These are phyloP conservation scores for Drosophila sturtevanti DNA, from an alignment of 1,140 invertebrate genomes.

Conservation along the genomic window DNA sequence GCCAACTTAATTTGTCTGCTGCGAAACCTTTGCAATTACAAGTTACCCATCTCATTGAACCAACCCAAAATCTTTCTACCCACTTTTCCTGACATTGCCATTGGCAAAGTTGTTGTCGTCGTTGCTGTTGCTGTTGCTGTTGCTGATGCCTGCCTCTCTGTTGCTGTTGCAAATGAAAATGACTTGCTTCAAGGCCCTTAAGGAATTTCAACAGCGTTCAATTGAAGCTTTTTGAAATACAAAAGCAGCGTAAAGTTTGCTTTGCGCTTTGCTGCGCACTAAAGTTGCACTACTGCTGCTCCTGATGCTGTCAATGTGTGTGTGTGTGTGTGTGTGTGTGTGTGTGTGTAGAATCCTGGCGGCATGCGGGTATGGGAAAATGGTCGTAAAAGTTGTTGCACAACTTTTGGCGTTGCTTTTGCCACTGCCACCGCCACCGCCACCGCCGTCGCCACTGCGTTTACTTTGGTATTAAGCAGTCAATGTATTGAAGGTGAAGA, in stretches of 20 bases:
- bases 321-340: not conserved
- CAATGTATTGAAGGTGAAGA: conserved; percentile 14
- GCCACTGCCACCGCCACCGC: conserved; percentile 32
- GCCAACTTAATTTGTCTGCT: conserved; percentile 72
- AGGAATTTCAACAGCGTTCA: conserved; percentile 77
- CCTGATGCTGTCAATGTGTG: not conserved
- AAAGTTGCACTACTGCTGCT: conserved; percentile 46
- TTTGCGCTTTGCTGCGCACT: conserved; percentile 55
- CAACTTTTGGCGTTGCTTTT: conserved; percentile 45
- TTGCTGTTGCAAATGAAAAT: conserved; percentile 49
- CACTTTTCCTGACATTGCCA: not conserved
- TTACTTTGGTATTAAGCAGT: conserved; percentile 68
- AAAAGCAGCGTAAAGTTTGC: conserved; percentile 75
- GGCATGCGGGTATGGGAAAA: too few relatives aligned
- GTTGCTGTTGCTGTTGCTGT: not conserved
- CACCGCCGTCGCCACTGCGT: conserved; percentile 44
- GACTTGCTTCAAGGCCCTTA: conserved; percentile 55
- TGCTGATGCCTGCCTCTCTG: not conserved
- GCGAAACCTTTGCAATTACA: conserved; percentile 72
- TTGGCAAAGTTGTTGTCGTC: not conserved
- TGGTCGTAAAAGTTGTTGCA: conserved; percentile 62
- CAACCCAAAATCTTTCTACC: not conserved
- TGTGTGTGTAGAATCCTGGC: not conserved
- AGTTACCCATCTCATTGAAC: conserved; percentile 9
- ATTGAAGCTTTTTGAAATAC: conserved; percentile 72